phyloP scores from a whole-genome alignment of 2,888 invertebrate genomes.

The Saturnia japonica region DNA sequence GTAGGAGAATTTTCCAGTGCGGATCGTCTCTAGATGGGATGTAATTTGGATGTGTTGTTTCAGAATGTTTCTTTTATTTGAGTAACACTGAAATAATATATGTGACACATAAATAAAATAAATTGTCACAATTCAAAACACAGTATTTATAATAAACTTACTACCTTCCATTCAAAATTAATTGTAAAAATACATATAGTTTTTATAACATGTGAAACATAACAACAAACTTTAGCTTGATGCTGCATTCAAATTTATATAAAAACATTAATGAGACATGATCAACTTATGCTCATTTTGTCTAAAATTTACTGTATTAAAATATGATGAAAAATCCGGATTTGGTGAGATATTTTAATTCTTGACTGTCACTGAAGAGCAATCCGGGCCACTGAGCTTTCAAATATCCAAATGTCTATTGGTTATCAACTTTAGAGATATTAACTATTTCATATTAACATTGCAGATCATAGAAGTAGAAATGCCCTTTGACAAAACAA shows the following conservation, averaged over 20 bases:
- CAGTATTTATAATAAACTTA: too few relatives aligned
- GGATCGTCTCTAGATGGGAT: too few relatives aligned
- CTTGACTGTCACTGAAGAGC: constrained; percentile 65
- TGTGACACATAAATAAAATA: too few relatives aligned
- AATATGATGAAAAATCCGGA: constrained; percentile 74
- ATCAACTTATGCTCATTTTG: background rate
- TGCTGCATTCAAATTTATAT: background rate
- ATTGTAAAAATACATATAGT: background rate
- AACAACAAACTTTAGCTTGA: background rate
- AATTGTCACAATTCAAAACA: too few relatives aligned
- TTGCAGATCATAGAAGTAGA: constrained; percentile 96
- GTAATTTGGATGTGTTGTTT: too few relatives aligned
- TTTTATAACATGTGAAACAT: background rate
- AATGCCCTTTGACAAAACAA: constrained; percentile 98
- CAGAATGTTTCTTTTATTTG: too few relatives aligned
- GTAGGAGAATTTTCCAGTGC: background rate
- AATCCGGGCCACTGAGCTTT: constrained; percentile 74
- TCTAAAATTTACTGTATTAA: constrained; percentile 8
- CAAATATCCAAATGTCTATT: background rate
- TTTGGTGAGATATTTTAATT: constrained; percentile 71
- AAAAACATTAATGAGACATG: background rate
- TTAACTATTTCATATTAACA: background rate
- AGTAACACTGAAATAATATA: too few relatives aligned
- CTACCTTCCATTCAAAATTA: background rate
- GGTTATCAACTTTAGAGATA: background rate